phyloP scores from a whole-genome alignment of 2,113 vertebrate genomes.

The Perca fluviatilis region DNA sequence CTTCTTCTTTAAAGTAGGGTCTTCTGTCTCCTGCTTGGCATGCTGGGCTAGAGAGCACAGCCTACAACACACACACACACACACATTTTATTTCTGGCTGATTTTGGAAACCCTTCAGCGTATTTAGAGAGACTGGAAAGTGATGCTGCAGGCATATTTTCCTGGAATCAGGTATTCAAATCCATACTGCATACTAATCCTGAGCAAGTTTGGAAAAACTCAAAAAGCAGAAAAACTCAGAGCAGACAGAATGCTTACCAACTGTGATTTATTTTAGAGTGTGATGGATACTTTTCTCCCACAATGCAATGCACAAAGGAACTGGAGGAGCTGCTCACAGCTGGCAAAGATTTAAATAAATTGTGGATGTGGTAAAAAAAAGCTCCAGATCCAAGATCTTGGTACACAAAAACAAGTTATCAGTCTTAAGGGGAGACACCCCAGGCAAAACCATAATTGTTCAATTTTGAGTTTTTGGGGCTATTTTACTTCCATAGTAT shows the following conservation, averaged over 20 bases:
- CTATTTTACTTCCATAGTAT: too few species aligned
- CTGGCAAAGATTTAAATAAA: neutral
- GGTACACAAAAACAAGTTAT: neutral
- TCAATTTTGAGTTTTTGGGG: too few species aligned
- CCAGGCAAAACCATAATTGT: too few species aligned
- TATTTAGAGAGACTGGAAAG: neutral
- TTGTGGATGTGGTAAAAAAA: neutral
- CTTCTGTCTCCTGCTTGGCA: conserved; percentile 55
- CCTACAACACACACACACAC: conserved; percentile 31
- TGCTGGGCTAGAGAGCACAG: conserved; percentile 60
- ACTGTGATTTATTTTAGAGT: neutral
- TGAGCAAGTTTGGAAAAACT: neutral
- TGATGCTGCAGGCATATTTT: neutral
- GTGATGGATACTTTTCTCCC: neutral
- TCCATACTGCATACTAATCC: neutral
- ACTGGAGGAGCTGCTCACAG: neutral
- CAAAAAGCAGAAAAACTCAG: neutral
- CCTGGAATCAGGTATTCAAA: neutral
- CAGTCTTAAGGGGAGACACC: neutral
- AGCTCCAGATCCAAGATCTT: neutral
- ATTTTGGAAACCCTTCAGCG: neutral
- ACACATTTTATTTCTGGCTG: neutral
- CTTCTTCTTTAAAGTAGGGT: conserved; percentile 28
- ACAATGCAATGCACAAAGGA: neutral
- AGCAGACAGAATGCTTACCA: neutral